Conservation (phyloP, 2,113 vertebrate species). For the Hyaena hyaena region DNA sequence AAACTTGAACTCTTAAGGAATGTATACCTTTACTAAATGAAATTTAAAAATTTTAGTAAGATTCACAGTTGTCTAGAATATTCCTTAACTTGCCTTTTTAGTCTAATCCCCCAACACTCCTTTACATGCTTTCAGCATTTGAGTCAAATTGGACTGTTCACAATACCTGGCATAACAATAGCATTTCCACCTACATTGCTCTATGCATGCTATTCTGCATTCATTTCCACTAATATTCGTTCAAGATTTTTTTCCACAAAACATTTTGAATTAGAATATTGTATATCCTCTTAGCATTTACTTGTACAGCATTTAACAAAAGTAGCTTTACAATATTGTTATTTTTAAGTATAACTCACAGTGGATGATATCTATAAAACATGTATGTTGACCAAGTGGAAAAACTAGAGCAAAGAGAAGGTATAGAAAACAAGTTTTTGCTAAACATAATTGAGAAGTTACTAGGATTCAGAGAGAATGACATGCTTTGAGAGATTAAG, state of each 20-base stretch:
- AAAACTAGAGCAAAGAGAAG: neutral
- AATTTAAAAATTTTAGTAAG: neutral
- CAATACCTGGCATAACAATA: neutral
- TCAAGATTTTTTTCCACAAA: neutral
- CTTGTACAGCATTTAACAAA: neutral
- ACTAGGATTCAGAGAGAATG: neutral
- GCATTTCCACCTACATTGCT: neutral
- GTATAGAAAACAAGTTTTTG: neutral
- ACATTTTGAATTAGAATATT: neutral
- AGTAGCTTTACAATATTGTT: neutral
- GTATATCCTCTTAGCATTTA: neutral
- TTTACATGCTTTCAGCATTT: neutral
- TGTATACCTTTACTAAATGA: neutral
- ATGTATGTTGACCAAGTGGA: neutral
- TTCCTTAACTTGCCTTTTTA: neutral
- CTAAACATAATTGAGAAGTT: neutral
- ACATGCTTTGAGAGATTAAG: neutral
- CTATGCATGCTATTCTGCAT: neutral
- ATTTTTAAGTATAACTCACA: conserved; percentile 1
- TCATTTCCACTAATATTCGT: neutral
- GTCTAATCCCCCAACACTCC: accelerated
- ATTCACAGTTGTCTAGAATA: neutral
- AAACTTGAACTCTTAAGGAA: neutral
- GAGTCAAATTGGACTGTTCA: neutral
- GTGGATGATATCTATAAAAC: neutral